Evolutionary conservation across 2,888 invertebrate genomes (phyloP).

Genomic region (Danaus chrysippus): DNA sequence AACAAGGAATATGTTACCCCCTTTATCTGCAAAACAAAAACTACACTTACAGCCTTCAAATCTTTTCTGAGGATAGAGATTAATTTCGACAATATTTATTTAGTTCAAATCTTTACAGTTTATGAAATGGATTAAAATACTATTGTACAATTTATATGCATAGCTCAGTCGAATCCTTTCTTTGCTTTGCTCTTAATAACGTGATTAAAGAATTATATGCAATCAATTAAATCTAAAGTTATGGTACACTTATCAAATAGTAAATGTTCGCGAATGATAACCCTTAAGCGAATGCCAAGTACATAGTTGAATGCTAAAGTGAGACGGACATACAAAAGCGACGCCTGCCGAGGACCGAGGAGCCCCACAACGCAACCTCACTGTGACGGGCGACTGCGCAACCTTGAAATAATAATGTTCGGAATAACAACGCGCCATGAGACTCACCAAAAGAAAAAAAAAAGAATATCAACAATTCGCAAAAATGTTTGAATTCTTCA

Average conservation of each 20-base stretch:
- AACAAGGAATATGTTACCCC: not conserved
- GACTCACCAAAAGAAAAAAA: constrained; percentile 64
- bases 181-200: no score
- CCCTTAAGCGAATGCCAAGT: constrained; percentile 70
- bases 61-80: not conserved
- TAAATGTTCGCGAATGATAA: constrained; percentile 49
- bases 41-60: not conserved
- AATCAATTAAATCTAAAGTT: constrained; percentile 50
- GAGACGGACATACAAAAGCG: constrained; percentile 71
- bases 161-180: no score
- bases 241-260: constrained; percentile 57
- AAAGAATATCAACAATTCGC: constrained; percentile 71
- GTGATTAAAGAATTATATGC: constrained; percentile 10
- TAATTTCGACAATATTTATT: not conserved
- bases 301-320: constrained; percentile 70
- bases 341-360: constrained; percentile 77
- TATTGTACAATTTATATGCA: no score
- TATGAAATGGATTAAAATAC: not conserved
- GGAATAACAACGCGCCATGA: constrained; percentile 78
- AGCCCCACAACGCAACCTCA: constrained; percentile 78
- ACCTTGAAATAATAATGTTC: constrained; percentile 80
- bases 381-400: constrained; percentile 72
- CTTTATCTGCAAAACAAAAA: not conserved
- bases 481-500: constrained; percentile 59
- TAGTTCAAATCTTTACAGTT: not conserved